A percentile compares a stretch with the other conserved stretches of the same genome.
phyloP scores from a whole-genome alignment of 1,140 invertebrate genomes.

The Lepidurus couesii region DNA sequence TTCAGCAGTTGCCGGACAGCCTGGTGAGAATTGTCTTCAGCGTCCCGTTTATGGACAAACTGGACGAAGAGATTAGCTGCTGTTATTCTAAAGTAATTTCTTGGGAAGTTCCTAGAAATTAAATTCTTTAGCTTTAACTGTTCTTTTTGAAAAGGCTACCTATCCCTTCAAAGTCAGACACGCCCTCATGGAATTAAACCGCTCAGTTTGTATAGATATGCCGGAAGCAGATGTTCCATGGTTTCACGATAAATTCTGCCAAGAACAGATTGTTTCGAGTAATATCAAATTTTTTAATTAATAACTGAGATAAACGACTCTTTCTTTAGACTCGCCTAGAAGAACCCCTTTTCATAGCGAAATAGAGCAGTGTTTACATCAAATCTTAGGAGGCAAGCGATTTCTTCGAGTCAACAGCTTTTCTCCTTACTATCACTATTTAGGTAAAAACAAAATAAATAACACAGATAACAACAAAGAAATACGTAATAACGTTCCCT shows the following conservation, averaged over 20 bases:
- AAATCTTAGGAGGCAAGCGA: slow-evolving; percentile 35
- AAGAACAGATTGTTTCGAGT: slow-evolving; percentile 41
- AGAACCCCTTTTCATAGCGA: slow-evolving; percentile 36
- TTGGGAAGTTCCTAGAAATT: slow-evolving; percentile 1
- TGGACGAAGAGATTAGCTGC: slow-evolving; percentile 50
- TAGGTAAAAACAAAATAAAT: slow-evolving; percentile 38
- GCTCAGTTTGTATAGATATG: slow-evolving; percentile 56
- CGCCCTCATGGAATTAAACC: slow-evolving; percentile 55
- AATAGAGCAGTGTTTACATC: slow-evolving; percentile 33
- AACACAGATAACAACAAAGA: slow-evolving; percentile 20
- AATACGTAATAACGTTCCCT: not conserved
- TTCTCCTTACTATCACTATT: slow-evolving; percentile 41
- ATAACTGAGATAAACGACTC: not conserved
- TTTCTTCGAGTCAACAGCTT: slow-evolving; percentile 37
- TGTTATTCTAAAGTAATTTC: slow-evolving; percentile 48
- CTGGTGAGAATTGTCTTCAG: slow-evolving; percentile 51
- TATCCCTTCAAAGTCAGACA: slow-evolving; percentile 51
- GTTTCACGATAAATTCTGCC: slow-evolving; percentile 58
- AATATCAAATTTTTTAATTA: not conserved
- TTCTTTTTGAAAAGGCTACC: slow-evolving; percentile 43
- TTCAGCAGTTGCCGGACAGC: slow-evolving; percentile 46
- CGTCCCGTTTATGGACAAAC: slow-evolving; percentile 50
- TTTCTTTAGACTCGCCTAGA: slow-evolving; percentile 20
- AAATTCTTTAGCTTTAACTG: slow-evolving; percentile 26
- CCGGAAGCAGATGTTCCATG: slow-evolving; percentile 56